Conservation (phyloP, 2,888 invertebrate genomes). For the Parnassius orleans region DNA sequence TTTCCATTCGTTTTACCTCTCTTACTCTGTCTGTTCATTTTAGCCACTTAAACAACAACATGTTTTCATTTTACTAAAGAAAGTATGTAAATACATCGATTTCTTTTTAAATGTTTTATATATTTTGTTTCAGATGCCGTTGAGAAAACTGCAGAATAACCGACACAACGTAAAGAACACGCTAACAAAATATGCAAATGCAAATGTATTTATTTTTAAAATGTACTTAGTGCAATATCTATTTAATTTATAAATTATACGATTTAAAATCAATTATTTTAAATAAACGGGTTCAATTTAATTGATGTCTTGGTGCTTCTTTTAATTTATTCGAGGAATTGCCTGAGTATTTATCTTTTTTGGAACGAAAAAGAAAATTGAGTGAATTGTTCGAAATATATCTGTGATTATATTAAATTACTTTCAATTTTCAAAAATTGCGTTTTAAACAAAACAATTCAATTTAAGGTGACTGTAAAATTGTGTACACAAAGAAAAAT, state of each 20-base stretch:
- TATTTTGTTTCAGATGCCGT: slow-evolving; percentile 54
- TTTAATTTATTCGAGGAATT: slow-evolving; percentile 24
- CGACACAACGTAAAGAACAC: slow-evolving; percentile 26
- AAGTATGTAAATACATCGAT: too few relatives aligned
- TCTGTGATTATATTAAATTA: slow-evolving; percentile 1
- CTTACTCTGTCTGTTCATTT: too few relatives aligned
- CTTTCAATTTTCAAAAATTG: background rate
- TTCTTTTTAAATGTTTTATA: background rate
- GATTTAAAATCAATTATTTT: slow-evolving; percentile 41
- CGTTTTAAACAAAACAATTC: background rate
- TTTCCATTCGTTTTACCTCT: too few relatives aligned
- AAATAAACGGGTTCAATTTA: slow-evolving; percentile 45
- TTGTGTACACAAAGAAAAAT: background rate
- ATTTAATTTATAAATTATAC: slow-evolving; percentile 37
- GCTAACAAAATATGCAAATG: slow-evolving; percentile 34
- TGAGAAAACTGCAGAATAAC: slow-evolving; percentile 35
- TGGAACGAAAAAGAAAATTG: background rate
- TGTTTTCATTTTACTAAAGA: too few relatives aligned
- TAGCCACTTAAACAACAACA: too few relatives aligned
- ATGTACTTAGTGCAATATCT: slow-evolving; percentile 61
- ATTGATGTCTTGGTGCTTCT: slow-evolving; percentile 40
- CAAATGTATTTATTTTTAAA: slow-evolving; percentile 40
- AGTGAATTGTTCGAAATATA: background rate
- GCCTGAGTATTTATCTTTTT: slow-evolving; percentile 17
- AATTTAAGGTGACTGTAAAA: background rate